Conservation (phyloP, 2,113 vertebrate genomes). For the Crotalus tigris region DNA sequence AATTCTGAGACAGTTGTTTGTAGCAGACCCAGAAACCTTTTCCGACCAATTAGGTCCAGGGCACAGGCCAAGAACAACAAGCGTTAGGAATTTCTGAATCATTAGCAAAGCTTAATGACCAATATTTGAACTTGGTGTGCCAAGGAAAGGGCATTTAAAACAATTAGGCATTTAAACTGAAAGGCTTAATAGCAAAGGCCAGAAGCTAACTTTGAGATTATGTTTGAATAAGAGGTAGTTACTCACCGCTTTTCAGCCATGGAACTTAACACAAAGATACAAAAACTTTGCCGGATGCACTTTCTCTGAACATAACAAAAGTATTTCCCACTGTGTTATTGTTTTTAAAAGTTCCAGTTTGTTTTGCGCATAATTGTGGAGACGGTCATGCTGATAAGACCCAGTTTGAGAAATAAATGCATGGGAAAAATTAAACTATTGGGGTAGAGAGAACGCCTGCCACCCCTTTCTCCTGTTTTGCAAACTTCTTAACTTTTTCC, state of each 20-base stretch:
- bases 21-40: conserved; percentile 15
- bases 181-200: conserved; percentile 50
- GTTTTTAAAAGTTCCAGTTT: background rate
- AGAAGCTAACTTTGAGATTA: background rate
- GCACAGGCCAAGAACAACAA: conserved; percentile 50
- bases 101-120: conserved; percentile 54
- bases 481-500: background rate
- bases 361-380: background rate
- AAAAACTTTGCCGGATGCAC: background rate
- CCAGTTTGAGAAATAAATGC: background rate
- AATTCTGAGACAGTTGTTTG: background rate
- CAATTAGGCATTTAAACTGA: conserved; percentile 38
- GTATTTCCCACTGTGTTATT: background rate
- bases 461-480: background rate
- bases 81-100: conserved; percentile 53
- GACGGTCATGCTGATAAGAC: background rate
- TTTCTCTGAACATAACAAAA: background rate
- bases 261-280: background rate
- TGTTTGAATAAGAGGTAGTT: background rate
- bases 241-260: background rate
- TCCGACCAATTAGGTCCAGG: conserved; percentile 27
- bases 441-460: background rate
- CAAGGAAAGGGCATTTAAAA: conserved; percentile 41
- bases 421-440: background rate
- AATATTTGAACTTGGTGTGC: conserved; percentile 41